These are phyloP conservation scores for Arnoldichthys spilopterus DNA, from an alignment of 2,797 vertebrate species.

Conservation along the genomic window DNA sequence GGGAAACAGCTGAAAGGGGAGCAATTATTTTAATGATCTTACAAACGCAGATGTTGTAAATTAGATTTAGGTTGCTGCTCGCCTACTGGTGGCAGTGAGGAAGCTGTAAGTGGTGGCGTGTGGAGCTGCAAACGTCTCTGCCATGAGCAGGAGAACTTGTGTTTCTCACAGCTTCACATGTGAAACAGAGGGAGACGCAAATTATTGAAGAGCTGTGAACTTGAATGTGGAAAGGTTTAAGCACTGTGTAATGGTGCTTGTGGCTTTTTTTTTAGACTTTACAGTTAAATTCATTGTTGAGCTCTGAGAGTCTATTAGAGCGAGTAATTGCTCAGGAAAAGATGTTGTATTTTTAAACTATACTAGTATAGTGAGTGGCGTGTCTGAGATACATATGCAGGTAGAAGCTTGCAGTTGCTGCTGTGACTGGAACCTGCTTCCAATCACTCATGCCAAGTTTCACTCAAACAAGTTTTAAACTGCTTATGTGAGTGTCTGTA, in stretches of 20 bases:
- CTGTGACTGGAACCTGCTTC: neutral
- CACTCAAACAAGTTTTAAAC: neutral
- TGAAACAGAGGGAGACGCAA: conserved; percentile 23
- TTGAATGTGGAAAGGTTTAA: conserved; percentile 15
- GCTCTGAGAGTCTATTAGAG: neutral
- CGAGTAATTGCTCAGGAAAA: neutral
- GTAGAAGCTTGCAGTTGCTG: neutral
- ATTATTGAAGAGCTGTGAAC: conserved; percentile 21
- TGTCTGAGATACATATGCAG: neutral
- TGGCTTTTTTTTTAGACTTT: neutral
- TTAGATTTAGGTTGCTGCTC: conserved; percentile 90
- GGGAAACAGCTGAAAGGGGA: conserved; percentile 96
- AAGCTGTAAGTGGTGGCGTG: conserved; percentile 76
- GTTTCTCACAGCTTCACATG: conserved; percentile 34
- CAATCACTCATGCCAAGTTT: neutral
- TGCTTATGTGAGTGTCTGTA: neutral
- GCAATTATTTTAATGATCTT: conserved; percentile 99
- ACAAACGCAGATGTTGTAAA: conserved; percentile 94
- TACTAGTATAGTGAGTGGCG: neutral
- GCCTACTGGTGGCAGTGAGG: conserved; percentile 80
- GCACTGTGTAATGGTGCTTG: neutral
- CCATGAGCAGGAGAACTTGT: conserved; percentile 42
- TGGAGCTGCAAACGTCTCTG: conserved; percentile 76
- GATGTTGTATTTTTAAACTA: neutral
- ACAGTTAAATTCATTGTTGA: neutral